Evolutionary conservation across 2,797 vertebrate species (phyloP), one percentile per base, ranked within the genome.

Genomic region (Phalloptychus januarius): DNA sequence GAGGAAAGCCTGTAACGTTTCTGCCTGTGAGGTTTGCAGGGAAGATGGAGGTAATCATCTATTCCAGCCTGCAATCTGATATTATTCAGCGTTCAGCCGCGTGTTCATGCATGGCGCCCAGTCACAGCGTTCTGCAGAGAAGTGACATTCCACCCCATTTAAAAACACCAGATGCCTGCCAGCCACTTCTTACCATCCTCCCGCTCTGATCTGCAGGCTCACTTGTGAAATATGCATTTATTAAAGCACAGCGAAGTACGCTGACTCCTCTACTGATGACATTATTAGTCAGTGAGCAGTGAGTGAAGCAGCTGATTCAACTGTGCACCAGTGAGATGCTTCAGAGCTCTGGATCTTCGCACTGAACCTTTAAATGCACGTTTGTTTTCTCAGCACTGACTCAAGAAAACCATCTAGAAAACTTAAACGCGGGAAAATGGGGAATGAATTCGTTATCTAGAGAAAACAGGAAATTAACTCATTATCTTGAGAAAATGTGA

Each of bases 171-270:
- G 77, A 81, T 77, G 82, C 80, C 83, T 76, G 76, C 78, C 85
- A 65, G 78, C 84, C 83, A 79, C 23, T 71, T 33, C 56, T 72
- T 65, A 8, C 31, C 72, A 20, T 46, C 20, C 79, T 63, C 33
- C 38, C 56, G 70, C 72, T 79, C 71, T 45, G 69, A 69, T 80
- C 74, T 82, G 83, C 75, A 58, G 79, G 46, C 85, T 44, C 79
- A 8, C 20, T 81, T 83, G 75, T 89, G 86, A 93, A 92, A 93
- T 87, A 85, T 92, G 86, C 52, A 89, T 92, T 85, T 76, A 84
- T 85, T 74, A 77, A 79, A 86, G 80, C 76, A 20, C 20, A 38
- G 20, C 7, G 61, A 78, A 72, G 74, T 73, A 58, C 31, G 65
- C 58, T 28, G 65, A 73, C 72, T 83, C 52, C 33, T 28, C 71